These are phyloP conservation scores for Phyllostomus hastatus DNA, from an alignment of 2,113 vertebrate genomes.

Conservation along the genomic window DNA sequence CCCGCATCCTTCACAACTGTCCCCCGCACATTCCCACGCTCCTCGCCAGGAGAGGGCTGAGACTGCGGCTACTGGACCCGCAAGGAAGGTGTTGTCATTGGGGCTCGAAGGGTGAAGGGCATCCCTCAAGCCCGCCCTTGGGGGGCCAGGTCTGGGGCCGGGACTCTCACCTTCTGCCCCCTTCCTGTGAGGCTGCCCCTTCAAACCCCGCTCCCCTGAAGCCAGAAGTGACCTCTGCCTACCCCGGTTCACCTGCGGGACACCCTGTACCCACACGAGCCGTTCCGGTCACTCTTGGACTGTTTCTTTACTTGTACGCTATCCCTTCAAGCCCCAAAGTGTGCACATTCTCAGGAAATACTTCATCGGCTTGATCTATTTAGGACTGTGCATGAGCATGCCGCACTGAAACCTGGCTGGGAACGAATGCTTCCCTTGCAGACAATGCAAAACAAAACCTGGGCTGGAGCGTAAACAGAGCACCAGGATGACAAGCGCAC, in stretches of 20 bases:
- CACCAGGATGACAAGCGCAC: background rate
- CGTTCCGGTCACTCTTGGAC: background rate
- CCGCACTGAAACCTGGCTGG: background rate
- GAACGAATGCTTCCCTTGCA: background rate
- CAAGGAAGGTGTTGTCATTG: accelerated
- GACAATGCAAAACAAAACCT: constrained; percentile 21
- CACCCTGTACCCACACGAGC: accelerated
- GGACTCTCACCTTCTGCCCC: background rate
- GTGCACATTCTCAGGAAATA: constrained; percentile 15
- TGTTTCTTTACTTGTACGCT: background rate
- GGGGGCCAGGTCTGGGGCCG: background rate
- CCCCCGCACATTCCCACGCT: accelerated
- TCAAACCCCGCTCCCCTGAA: background rate
- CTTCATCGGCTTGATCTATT: background rate
- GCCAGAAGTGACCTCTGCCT: accelerated
- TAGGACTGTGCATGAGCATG: constrained; percentile 19
- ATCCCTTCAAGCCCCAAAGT: background rate
- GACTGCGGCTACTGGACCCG: too few species aligned
- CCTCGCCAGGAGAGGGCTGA: accelerated
- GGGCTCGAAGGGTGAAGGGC: background rate
- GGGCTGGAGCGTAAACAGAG: constrained; percentile 45
- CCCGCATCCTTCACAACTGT: background rate
- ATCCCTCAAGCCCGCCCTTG: background rate
- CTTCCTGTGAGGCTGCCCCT: background rate
- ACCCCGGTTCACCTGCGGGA: background rate